These are phyloP conservation scores for Onychomys torridus DNA, from an alignment of 2,797 vertebrate species.

Conservation along the genomic window DNA sequence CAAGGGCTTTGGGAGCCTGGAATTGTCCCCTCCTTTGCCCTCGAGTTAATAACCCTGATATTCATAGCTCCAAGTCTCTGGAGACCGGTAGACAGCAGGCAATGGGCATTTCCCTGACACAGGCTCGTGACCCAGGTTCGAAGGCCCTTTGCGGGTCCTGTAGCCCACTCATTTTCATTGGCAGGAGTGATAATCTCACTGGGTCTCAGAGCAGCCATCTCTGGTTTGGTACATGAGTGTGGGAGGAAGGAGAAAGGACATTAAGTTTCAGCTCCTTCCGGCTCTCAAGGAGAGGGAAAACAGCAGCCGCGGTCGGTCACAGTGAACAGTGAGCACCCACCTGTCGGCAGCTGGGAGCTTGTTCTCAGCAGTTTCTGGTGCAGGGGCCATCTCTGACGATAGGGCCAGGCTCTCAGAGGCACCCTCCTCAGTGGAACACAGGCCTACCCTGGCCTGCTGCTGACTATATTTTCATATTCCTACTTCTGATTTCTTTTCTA, in stretches of 20 bases:
- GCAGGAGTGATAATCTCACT: rapidly evolving
- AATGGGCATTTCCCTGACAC: not conserved
- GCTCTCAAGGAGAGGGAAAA: not conserved
- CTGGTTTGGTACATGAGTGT: not conserved
- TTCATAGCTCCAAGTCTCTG: not conserved
- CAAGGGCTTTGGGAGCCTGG: not conserved
- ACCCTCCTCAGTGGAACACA: too few relatives aligned
- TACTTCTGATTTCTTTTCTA: not conserved
- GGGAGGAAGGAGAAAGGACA: not conserved
- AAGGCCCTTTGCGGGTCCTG: rapidly evolving
- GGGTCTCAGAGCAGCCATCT: not conserved
- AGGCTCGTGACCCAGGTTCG: not conserved
- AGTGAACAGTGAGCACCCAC: not conserved
- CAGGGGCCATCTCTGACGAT: not conserved
- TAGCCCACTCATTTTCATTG: rapidly evolving
- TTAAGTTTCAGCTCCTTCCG: not conserved
- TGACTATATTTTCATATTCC: not conserved
- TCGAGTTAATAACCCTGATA: not conserved
- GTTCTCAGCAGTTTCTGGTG: not conserved
- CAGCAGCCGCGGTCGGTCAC: not conserved
- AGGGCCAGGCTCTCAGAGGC: not conserved
- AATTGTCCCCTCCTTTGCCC: not conserved
- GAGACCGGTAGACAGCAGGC: not conserved
- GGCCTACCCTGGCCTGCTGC: not conserved
- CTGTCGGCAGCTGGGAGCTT: not conserved